Base-by-base conservation (phyloP, 1,140 invertebrate species). In the Psix sp. region DNA sequence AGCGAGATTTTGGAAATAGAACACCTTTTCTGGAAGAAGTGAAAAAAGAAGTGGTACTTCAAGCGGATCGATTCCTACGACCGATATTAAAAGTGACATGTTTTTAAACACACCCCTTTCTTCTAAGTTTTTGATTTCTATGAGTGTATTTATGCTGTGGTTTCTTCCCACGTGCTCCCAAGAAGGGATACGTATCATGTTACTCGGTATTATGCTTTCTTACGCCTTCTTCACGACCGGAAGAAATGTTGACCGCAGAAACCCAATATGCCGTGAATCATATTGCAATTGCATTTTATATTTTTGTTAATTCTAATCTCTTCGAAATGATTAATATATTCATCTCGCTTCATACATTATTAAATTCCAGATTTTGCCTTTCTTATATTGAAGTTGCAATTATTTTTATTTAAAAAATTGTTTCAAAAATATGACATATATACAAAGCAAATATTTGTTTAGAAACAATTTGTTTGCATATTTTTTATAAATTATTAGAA, bases 41-140 rank as follows among this genome's bases (percentile, higher is more conserved):
- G 66, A 43, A 56, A 70, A 21, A 29, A 68, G 36, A 70, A 73
- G 33, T 31, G 26, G 29, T n/a, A 52, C 42, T 46, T 36, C 40
- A 35, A 60, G 48, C 76, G 74, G 76, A 87, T 87, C 84, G 84
- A 87, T 86, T 80, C 68, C 45, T 77, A 76, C 24, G 57, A 78
- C 77, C 79, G 70, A 86, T 86, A 87, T 87, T 86, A 79, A 79
- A 83, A 63, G 77, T 87, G 86, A 86, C 86, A 86, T 87, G 85
- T 87, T 87, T 86, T 87, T 80, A 86, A 86, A 87, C 84, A 83
- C 77, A 85, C 78, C 80, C 79, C 78, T 86, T 86, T 84, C 77
- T 82, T 82, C 52, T 35, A 13, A 35, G 76, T 82, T 83, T 81
- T 82, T 75, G 78, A 82, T 86, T 87, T 87, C 84, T 84, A 84